Conservation (phyloP, 2,797 vertebrate genomes). For the Ctenochaetus hawaiiensis region DNA sequence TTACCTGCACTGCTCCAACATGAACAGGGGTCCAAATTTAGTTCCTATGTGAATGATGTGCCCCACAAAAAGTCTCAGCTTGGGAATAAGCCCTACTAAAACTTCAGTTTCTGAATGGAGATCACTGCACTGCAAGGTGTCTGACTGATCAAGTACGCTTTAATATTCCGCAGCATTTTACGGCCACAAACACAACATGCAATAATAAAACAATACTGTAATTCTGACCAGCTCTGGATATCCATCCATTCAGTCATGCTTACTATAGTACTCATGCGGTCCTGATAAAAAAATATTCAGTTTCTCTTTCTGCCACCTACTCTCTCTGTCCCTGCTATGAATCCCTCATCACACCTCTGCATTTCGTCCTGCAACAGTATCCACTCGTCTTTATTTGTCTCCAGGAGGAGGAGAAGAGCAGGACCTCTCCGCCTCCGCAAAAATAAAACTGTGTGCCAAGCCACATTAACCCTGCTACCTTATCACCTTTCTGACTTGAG, state of each 20-base stretch:
- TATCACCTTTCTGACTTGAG: conserved; percentile 74
- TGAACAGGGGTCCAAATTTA: too few species aligned
- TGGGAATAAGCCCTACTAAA: too few species aligned
- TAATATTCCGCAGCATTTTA: too few species aligned
- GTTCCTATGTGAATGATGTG: too few species aligned
- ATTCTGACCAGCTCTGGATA: neutral
- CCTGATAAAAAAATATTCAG: conserved; percentile 24
- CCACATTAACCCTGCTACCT: conserved; percentile 78
- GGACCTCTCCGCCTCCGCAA: conserved; percentile 62
- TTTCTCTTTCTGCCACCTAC: conserved; percentile 14
- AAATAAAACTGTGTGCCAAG: conserved; percentile 78
- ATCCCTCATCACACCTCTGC: conserved; percentile 16
- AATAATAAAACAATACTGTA: neutral
- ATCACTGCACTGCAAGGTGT: too few species aligned
- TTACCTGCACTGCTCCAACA: too few species aligned
- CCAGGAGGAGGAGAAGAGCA: conserved; percentile 20
- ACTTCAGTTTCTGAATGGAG: too few species aligned
- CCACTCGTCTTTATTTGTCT: conserved; percentile 26
- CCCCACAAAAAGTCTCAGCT: too few species aligned
- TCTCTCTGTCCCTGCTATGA: conserved; percentile 21
- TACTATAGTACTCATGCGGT: neutral
- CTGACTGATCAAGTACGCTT: too few species aligned
- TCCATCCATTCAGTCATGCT: conserved; percentile 5
- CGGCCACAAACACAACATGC: too few species aligned
- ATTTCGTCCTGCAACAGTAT: conserved; percentile 57